Base-by-base conservation (phyloP, 2,113 vertebrate genomes). In the Caranx melampygus region DNA sequence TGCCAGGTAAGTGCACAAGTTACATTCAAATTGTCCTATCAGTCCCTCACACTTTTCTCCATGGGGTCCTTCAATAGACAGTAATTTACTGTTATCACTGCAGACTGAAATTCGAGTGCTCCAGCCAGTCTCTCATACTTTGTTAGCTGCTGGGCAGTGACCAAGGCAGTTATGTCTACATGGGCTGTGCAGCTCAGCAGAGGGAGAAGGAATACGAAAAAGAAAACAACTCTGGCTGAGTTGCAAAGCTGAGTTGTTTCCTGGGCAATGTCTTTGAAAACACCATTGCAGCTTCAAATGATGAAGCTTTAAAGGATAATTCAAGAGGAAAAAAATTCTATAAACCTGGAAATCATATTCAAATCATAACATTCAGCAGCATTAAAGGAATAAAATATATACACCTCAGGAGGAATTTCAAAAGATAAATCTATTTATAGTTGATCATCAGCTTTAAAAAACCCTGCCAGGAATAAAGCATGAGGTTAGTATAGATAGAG, bases 1-100 rank as follows among this genome's bases (percentile, higher is more conserved):
- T 40, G 98, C 98, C 92, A 97, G 98, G 98, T 99, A 94, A 96
- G 91, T 85, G 21, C 44, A 40, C 18, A 51, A 2, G 35, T 34
- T 42, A 10, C 26, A 34, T 31, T 51, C 45, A 34, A n/a, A 81
- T 58, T 33, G 66, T 69, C 61, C 62, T 7, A 6, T 49, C 37
- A 35, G 34, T 18, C 47, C 52, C 21, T 85, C 52, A 62, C 60
- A 20, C 21, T 18, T 44, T 66, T 72, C 52, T 72, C 63, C 57
- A 63, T 62, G 44, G 68, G 73, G 65, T 83, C 42, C 72, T 72
- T 42, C 65, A 58, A 44, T 58, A 77, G 63, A 88, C 78, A 68
- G 83, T 75, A 67, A 85, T 91, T 88, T 87, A 82, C 72, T 15
- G 47, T 71, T 80, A 62, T 83, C 68, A 83, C 54, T 18, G 65